Evolutionary conservation across 35 echinoderm and acorn worm genomes (phyloP).

Genomic region (Apostichopus californicus): DNA sequence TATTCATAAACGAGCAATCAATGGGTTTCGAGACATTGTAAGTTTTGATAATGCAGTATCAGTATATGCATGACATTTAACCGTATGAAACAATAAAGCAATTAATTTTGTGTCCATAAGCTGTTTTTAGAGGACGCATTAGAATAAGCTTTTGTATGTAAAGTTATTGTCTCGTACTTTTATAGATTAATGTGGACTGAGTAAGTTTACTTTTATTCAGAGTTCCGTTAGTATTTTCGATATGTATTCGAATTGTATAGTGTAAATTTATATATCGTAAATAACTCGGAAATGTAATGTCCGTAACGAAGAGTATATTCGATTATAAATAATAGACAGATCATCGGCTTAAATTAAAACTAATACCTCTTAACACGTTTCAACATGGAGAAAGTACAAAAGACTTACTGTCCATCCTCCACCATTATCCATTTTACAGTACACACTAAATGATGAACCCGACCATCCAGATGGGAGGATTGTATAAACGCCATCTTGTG

Average conservation of each 20-base stretch:
- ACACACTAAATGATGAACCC: neutral
- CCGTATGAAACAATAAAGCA: neutral
- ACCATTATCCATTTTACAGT: neutral
- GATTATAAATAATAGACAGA: neutral
- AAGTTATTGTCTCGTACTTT: too few species aligned
- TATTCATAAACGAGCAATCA: constrained; percentile 1
- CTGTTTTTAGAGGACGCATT: neutral
- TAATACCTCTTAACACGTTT: too few species aligned
- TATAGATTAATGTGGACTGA: too few species aligned
- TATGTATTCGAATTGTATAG: neutral
- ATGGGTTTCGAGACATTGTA: neutral
- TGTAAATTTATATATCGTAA: neutral
- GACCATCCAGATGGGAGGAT: neutral
- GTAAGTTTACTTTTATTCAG: neutral
- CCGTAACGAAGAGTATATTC: neutral
- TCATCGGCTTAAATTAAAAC: neutral
- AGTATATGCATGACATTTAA: neutral
- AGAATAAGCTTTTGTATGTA: neutral
- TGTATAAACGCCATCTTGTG: constrained; percentile 1
- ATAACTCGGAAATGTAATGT: neutral
- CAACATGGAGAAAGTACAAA: too few species aligned
- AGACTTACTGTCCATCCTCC: constrained; percentile 1
- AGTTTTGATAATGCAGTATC: neutral
- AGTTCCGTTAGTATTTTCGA: neutral
- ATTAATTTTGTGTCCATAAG: neutral